Evolutionary conservation across 2,797 vertebrate species (phyloP).

Genomic region (Enteromius argenteus): DNA sequence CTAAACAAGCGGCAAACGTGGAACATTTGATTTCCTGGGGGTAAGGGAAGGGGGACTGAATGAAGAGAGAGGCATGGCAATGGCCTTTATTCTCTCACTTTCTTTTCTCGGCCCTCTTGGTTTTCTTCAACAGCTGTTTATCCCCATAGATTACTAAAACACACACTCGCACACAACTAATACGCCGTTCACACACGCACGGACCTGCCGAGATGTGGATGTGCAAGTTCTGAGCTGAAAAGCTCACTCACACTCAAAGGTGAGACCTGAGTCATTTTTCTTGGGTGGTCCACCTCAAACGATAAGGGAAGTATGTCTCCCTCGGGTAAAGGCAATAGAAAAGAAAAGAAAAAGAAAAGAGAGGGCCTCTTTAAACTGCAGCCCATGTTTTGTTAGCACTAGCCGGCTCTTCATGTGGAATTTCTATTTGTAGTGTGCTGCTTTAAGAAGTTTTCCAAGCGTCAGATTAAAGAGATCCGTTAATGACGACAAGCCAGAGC

Average conservation of each 20-base stretch:
- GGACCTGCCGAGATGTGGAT: conserved; percentile 80
- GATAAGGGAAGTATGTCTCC: conserved; percentile 81
- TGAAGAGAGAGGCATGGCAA: conserved; percentile 46
- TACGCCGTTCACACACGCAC: conserved; percentile 69
- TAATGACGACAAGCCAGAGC: conserved; percentile 80
- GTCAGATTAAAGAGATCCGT: conserved; percentile 82
- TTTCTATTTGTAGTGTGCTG: conserved; percentile 76
- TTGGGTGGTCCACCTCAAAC: conserved; percentile 82
- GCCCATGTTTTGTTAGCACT: conserved; percentile 75
- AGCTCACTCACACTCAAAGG: conserved; percentile 54
- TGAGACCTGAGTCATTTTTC: conserved; percentile 75
- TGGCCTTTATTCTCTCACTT: conserved; percentile 51
- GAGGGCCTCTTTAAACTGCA: conserved; percentile 77
- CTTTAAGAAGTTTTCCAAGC: conserved; percentile 79
- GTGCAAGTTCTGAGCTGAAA: conserved; percentile 68
- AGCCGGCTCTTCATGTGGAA: conserved; percentile 75
- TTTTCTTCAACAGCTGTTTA: conserved; percentile 69
- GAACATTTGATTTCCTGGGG: conserved; percentile 66
- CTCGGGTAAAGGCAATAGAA: conserved; percentile 76
- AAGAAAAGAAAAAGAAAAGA: conserved; percentile 66
- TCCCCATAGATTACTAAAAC: conserved; percentile 52
- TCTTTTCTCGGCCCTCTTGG: conserved; percentile 55
- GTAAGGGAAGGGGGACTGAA: conserved; percentile 18
- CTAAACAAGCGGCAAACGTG: conserved; percentile 68
- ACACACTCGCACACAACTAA: conserved; percentile 27